Conservation (phyloP, 1,140 invertebrate species). For the Kradibia gibbosae region DNA sequence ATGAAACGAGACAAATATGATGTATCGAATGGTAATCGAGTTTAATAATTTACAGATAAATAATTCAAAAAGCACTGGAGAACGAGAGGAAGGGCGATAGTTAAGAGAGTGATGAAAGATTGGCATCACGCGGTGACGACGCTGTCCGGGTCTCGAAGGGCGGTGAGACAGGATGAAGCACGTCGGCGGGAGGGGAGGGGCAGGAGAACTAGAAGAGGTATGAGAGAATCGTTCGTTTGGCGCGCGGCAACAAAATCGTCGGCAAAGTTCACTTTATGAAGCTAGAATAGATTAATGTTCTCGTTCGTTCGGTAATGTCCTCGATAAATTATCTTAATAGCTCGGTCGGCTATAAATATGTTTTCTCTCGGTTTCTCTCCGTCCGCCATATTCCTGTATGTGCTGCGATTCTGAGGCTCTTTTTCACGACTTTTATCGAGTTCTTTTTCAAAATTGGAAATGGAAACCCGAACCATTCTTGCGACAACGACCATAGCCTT, state of each 20-base stretch:
- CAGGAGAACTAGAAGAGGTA: slow-evolving; percentile 1
- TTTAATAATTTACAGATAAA: slow-evolving; percentile 13
- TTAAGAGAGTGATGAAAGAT: slow-evolving; percentile 31
- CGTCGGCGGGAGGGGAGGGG: not conserved
- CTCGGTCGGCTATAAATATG: slow-evolving; percentile 70
- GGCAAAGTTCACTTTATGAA: slow-evolving; percentile 71
- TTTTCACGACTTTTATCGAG: slow-evolving; percentile 45
- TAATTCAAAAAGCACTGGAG: slow-evolving; percentile 5
- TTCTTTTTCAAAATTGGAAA: slow-evolving; percentile 48
- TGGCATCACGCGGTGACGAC: too few species aligned
- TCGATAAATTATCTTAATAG: slow-evolving; percentile 73
- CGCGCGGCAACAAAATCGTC: slow-evolving; percentile 69
- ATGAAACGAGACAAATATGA: not conserved
- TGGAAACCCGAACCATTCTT: slow-evolving; percentile 49
- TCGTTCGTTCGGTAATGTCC: slow-evolving; percentile 71
- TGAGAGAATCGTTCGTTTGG: slow-evolving; percentile 65
- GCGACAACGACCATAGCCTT: slow-evolving; percentile 45
- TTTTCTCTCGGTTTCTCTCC: slow-evolving; percentile 63
- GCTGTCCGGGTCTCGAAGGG: too few species aligned
- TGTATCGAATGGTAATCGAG: not conserved
- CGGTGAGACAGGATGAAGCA: not conserved
- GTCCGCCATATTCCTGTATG: slow-evolving; percentile 57
- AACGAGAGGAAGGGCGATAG: not conserved
- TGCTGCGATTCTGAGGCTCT: slow-evolving; percentile 36
- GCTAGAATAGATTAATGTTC: slow-evolving; percentile 72